Evolutionary conservation across 2,888 invertebrate species (phyloP).

Genomic region (Tupiocoris notatus): DNA sequence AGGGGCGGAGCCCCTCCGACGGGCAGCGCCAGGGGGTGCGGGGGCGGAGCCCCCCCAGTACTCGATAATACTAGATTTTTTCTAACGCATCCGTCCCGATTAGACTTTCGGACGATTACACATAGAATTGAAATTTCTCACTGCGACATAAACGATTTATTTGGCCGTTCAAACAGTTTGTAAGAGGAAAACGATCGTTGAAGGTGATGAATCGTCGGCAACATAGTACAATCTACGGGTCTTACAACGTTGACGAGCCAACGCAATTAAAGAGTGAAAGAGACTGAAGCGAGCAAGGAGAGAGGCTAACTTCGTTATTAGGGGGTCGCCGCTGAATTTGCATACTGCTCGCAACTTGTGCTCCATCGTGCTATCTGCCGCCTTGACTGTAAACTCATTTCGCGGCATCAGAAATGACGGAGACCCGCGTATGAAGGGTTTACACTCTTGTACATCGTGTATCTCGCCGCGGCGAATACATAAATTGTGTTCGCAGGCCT

Average conservation of each 20-base stretch:
- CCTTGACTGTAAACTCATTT: not conserved
- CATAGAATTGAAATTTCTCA: too few species aligned
- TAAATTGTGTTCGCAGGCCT: not conserved
- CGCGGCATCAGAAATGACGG: not conserved
- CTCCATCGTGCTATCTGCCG: not conserved
- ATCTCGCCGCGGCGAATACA: not conserved
- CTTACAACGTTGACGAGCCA: not conserved
- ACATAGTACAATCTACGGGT: not conserved
- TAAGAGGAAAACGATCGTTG: not conserved
- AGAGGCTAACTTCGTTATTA: not conserved
- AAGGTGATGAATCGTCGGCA: not conserved
- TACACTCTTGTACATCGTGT: not conserved
- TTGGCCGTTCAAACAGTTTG: not conserved
- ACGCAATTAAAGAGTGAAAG: not conserved
- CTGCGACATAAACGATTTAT: not conserved
- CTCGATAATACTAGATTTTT: too few species aligned
- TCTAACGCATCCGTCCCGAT: too few species aligned
- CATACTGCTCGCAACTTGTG: not conserved
- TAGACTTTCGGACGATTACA: too few species aligned
- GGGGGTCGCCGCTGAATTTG: not conserved
- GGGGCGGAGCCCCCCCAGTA: too few species aligned
- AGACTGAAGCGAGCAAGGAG: not conserved
- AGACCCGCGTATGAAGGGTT: not conserved
- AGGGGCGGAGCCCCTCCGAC: too few species aligned
- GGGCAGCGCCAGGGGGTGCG: too few species aligned